These are phyloP conservation scores for Drosophila atripex DNA, from an alignment of 2,888 invertebrate species.

Conservation along the genomic window DNA sequence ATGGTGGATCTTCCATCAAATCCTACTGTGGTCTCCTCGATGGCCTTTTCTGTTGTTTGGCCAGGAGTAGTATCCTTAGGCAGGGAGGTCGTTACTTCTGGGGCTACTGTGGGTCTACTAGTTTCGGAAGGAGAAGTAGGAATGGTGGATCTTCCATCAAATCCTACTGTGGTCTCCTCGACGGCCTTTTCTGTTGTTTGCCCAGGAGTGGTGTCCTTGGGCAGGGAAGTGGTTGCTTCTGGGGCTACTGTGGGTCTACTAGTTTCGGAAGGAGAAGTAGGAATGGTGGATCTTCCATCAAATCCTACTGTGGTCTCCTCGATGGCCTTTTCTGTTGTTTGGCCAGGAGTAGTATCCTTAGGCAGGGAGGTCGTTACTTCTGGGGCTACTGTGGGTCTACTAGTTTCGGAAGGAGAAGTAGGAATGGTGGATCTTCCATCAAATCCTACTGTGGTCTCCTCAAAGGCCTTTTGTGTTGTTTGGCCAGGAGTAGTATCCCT, in stretches of 20 bases:
- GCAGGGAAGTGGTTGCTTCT: no score
- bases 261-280: background rate
- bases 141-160: no score
- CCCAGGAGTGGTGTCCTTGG: no score
- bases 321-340: background rate
- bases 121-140: background rate
- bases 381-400: background rate
- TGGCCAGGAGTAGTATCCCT: background rate
- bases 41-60: no score
- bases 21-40: no score
- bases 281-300: background rate
- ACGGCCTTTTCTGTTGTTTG: no score
- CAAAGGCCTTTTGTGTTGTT: conserved; percentile 3
- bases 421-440: background rate
- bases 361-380: background rate
- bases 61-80: no score
- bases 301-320: background rate
- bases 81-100: no score
- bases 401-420: background rate
- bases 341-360: background rate
- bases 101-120: background rate
- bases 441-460: background rate
- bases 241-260: no score
- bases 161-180: no score
- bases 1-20: no score